A percentile compares a stretch with the other conserved stretches of the same genome.
These are phyloP conservation scores for Coleophora deauratella DNA, from an alignment of 2,888 invertebrate species.

Conservation along the genomic window DNA sequence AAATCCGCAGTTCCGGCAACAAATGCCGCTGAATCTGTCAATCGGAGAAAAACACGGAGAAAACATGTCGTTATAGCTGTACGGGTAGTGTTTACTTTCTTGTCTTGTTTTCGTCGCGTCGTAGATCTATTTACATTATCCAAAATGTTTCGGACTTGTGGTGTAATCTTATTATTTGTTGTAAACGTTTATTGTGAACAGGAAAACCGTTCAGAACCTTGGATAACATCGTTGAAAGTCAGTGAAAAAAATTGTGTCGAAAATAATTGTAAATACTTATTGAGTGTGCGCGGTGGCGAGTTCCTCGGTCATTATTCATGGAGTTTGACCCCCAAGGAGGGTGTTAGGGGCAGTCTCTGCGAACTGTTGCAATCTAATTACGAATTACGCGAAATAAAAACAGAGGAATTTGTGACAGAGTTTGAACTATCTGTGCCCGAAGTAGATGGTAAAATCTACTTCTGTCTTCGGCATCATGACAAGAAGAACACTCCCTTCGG, in stretches of 20 bases:
- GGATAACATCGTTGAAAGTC: conserved; percentile 44
- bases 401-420: conserved; percentile 36
- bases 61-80: conserved; percentile 50
- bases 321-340: conserved; percentile 49
- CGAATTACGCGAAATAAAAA: conserved; percentile 49
- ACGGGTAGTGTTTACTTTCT: conserved; percentile 26
- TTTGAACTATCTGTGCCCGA: conserved; percentile 43
- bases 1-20: conserved; percentile 58
- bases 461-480: conserved; percentile 42
- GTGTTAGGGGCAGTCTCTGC: conserved; percentile 43
- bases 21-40: conserved; percentile 61
- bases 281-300: conserved; percentile 51
- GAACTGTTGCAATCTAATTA: conserved; percentile 50
- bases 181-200: conserved; percentile 35
- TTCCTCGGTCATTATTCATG: conserved; percentile 58
- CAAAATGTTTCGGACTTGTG: conserved; percentile 65
- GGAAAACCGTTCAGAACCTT: conserved; percentile 29
- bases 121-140: conserved; percentile 23
- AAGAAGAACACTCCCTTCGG: conserved; percentile 36
- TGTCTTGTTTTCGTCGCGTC: conserved; percentile 33
- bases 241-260: conserved; percentile 35
- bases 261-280: conserved; percentile 63
- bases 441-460: conserved; percentile 39
- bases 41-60: conserved; percentile 25
- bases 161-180: conserved; percentile 47